Percentiles rank a stretch among this genome's conserved stretches.
Conservation (phyloP, 2,797 vertebrate species). For the Arnoldichthys spilopterus region DNA sequence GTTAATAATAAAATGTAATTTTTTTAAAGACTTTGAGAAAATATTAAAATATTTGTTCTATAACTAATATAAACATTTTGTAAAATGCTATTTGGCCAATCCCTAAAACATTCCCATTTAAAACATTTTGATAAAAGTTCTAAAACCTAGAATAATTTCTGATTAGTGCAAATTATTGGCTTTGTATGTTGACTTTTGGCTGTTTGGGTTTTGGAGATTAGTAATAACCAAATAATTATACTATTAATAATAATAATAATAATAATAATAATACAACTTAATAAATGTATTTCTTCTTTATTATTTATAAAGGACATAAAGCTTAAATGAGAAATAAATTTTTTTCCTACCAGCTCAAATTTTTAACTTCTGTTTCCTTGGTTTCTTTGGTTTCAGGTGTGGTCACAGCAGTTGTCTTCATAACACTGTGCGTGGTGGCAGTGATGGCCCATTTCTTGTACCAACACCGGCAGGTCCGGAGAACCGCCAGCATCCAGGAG, state of each 20-base stretch:
- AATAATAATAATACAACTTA: no score
- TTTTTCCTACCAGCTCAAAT: no score
- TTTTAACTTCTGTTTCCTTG: no score
- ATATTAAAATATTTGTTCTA: no score
- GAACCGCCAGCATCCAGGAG: slow-evolving; percentile 72
- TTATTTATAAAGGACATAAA: no score
- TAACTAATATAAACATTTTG: no score
- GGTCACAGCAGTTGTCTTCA: slow-evolving; percentile 85
- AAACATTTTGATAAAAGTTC: not conserved
- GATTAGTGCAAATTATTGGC: not conserved
- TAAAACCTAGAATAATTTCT: not conserved
- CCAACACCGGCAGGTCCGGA: slow-evolving; percentile 83
- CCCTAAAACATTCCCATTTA: not conserved
- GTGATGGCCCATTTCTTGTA: slow-evolving; percentile 85
- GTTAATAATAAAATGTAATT: no score
- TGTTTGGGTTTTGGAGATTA: not conserved
- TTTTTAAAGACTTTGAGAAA: no score
- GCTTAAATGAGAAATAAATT: no score
- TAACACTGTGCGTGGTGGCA: slow-evolving; percentile 81
- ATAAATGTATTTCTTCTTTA: no score
- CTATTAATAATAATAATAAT: no score
- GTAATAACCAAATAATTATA: not conserved
- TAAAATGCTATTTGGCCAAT: no score
- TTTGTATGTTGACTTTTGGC: not conserved
- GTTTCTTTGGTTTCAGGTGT: slow-evolving; percentile 72